Evolutionary conservation across 2,888 invertebrate species (phyloP).

Genomic region (Amiota minor): DNA sequence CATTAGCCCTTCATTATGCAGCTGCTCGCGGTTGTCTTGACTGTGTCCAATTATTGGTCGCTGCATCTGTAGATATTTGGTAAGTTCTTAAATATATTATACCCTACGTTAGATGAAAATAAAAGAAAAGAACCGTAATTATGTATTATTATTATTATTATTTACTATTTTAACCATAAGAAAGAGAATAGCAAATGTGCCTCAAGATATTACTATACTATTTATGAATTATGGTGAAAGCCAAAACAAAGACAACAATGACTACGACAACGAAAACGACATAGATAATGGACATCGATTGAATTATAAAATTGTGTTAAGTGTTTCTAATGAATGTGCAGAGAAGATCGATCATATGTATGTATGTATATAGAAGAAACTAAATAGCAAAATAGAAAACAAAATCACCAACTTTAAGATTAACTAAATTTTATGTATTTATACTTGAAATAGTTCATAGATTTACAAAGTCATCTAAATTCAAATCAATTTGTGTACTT

Average conservation of each 20-base stretch:
- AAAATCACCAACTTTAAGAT: conserved; percentile 18
- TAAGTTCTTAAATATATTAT: conserved; percentile 70
- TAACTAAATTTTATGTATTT: no score
- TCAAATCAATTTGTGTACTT: no score
- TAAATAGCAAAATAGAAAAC: conserved; percentile 41
- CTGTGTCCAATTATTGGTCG: conserved; percentile 86
- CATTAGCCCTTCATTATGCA: conserved; percentile 89
- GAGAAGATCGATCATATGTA: no score
- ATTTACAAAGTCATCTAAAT: no score
- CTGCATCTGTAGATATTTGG: conserved; percentile 86
- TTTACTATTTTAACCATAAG: not conserved
- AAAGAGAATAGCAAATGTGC: not conserved
- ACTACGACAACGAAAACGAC: not conserved
- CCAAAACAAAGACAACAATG: conserved; percentile 5
- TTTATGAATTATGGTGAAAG: conserved; percentile 47
- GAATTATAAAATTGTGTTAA: conserved; percentile 28
- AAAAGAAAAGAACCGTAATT: not conserved
- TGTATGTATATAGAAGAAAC: not conserved
- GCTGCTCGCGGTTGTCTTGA: conserved; percentile 89
- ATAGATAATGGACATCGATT: conserved; percentile 8
- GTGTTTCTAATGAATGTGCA: conserved; percentile 12
- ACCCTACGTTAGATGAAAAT: not conserved
- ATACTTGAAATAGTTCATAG: no score
- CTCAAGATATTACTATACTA: not conserved
- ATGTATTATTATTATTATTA: not conserved